phyloP scores from a whole-genome alignment of 2,113 vertebrate species.

The Harpagus bidentatus region DNA sequence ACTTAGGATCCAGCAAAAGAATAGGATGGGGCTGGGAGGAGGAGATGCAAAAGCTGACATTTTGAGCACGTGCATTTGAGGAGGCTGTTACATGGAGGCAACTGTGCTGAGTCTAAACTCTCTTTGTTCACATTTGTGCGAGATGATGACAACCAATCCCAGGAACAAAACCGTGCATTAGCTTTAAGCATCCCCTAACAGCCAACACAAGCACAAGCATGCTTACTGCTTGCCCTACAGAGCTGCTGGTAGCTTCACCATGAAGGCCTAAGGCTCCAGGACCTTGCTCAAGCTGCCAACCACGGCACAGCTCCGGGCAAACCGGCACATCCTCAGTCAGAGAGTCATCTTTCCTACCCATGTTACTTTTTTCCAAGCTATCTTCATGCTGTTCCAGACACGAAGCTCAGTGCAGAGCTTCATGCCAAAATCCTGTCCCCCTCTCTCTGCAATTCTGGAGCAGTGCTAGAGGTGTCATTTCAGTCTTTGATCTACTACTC shows the following conservation, averaged over 20 bases:
- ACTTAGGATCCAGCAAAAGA: background rate
- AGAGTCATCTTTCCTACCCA: background rate
- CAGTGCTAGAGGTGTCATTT: background rate
- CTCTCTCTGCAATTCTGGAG: background rate
- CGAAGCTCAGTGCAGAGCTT: background rate
- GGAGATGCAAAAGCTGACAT: background rate
- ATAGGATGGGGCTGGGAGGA: fast-evolving
- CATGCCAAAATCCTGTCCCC: fast-evolving
- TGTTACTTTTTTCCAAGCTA: background rate
- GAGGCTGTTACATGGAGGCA: fast-evolving
- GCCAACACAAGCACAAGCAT: background rate
- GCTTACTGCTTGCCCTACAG: background rate
- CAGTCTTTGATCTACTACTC: background rate
- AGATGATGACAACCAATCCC: background rate
- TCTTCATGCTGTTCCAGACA: background rate
- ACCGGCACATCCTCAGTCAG: background rate
- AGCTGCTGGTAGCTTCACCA: background rate
- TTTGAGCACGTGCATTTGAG: background rate
- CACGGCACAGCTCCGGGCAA: background rate
- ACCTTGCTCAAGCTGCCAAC: background rate
- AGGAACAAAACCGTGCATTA: background rate
- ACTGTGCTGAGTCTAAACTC: background rate
- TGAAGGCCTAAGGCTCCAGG: background rate
- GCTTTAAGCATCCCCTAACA: background rate
- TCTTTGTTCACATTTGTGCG: background rate